Evolutionary conservation across 53 echinoderm and acorn worm species (phyloP), one percentile per base, ranked within the genome.

Genomic region (Arbacia lixula): DNA sequence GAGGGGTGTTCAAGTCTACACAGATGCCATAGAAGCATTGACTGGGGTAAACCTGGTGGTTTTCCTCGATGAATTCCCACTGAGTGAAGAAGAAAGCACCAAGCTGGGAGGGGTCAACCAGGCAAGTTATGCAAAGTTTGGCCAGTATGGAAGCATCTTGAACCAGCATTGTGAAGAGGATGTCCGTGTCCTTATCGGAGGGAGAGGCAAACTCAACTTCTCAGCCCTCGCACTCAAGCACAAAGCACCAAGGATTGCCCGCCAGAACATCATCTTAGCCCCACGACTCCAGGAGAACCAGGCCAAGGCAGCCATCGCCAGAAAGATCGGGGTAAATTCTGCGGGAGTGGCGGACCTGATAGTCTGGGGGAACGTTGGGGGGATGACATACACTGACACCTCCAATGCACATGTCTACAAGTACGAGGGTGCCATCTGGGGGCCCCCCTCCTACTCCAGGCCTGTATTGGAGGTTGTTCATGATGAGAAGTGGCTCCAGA

Each of bases 381-480:
- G 99, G 27, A 86, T 87, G 17, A 99, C 90, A 17, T 52, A 89
- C 52, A 78, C 85, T 24, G 99, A 99, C 40, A 52, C 95, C 36
- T 82, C 76, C 17, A 60, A 88, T 24, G 91, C 94, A 5, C 64
- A 85, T 24, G 99, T 99, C 12, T 95, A 88, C 75, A 89, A 91
- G 6, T 99, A 92, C 85, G 99, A 99, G 60, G 99, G 99, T 1
- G 99, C 99, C 32, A 95, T 99, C 60, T 94, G 92, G 92, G 99
- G 99, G 19, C 99, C 99, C 4, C 89, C 94, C 0, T 87, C 69
- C 17, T 99, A 90, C 85, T 95, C 99, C 1, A 83, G 99, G 49
- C 99, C 99, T 19, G 85, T 99, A 17, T 75, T 64, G 21, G 94
- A 99, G 42, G 90, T 99, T 87, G 94, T 99, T 28, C 94, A 99